Conservation (phyloP, 2,113 vertebrate species). For the Ailurus styani region DNA sequence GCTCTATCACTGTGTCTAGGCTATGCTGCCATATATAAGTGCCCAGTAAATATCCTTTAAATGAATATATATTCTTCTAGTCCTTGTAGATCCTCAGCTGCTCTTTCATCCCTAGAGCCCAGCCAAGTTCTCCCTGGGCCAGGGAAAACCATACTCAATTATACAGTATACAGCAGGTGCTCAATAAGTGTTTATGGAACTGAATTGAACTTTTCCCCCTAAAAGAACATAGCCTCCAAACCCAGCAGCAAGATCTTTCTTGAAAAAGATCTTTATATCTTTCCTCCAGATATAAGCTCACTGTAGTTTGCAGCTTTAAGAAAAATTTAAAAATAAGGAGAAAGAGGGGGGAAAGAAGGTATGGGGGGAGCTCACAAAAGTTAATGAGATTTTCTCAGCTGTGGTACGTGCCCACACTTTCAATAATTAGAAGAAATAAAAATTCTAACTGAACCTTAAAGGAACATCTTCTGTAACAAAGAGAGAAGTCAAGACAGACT, state of each 20-base stretch:
- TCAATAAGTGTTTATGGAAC: background rate
- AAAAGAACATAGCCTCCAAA: background rate
- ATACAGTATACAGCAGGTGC: background rate
- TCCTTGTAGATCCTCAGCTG: background rate
- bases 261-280: background rate
- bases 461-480: constrained; percentile 64
- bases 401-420: constrained; percentile 68
- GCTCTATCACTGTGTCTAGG: background rate
- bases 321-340: constrained; percentile 19
- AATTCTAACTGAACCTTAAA: constrained; percentile 67
- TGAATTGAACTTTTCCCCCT: background rate
- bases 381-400: constrained; percentile 72
- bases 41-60: background rate
- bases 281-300: background rate
- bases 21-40: background rate
- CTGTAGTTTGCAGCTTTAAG: constrained; percentile 2
- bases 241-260: background rate
- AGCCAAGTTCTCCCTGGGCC: background rate
- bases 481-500: constrained; percentile 56
- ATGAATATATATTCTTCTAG: background rate
- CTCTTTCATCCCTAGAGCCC: background rate
- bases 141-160: background rate
- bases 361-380: constrained; percentile 26
- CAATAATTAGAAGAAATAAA: constrained; percentile 71
- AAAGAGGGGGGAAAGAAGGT: background rate